phyloP scores from a whole-genome alignment of 2,113 vertebrate genomes.

The Arizona elegans region DNA sequence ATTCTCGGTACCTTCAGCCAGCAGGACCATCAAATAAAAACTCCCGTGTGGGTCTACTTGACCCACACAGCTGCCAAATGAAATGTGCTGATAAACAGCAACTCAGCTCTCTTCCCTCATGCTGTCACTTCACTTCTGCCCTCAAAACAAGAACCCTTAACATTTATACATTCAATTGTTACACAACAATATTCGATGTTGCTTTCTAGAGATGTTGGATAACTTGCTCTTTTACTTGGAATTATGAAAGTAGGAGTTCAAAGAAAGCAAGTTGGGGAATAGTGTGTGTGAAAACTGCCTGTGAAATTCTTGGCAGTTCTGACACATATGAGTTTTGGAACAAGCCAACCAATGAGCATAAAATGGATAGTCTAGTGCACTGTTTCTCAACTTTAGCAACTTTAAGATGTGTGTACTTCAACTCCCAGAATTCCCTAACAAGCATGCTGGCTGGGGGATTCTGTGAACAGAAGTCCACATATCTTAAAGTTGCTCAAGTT shows the following conservation, averaged over 20 bases:
- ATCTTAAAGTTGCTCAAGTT: neutral
- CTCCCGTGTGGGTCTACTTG: no score
- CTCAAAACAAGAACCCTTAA: neutral
- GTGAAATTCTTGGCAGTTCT: neutral
- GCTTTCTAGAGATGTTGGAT: neutral
- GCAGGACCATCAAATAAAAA: neutral
- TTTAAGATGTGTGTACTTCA: neutral
- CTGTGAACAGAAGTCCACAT: neutral
- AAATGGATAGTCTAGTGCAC: neutral
- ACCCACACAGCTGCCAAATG: neutral
- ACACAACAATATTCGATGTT: neutral
- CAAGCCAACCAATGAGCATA: neutral
- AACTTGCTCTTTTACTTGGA: neutral
- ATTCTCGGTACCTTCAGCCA: neutral
- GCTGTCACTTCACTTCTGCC: neutral
- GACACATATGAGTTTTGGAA: neutral
- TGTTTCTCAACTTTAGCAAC: neutral
- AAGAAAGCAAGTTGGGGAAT: neutral
- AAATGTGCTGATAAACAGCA: neutral
- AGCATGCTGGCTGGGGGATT: neutral
- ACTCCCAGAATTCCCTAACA: neutral
- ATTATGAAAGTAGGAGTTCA: neutral
- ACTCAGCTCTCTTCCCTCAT: neutral
- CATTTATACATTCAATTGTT: neutral
- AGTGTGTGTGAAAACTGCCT: neutral